Base-by-base conservation (phyloP, 2,888 invertebrate genomes). In the Mycalesis mineus region DNA sequence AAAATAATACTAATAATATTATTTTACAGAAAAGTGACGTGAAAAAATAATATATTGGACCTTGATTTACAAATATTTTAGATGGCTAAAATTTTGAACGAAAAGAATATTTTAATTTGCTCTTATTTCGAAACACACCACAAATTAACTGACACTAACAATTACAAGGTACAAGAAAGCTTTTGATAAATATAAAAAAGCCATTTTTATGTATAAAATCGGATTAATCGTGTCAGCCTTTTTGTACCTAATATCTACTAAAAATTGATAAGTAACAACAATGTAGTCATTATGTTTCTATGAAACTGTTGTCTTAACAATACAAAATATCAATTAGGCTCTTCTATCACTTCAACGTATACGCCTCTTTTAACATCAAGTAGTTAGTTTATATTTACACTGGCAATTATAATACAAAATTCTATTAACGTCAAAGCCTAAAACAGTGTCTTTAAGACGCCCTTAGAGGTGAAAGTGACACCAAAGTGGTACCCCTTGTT, bases 281-380 rank as follows among this genome's bases (percentile, higher is more conserved):
- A 81, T 72, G 72, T 78, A 76, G 73, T 79, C 73, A 76, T 80
- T 75, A 76, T 77, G 89, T 87, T 89, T 89, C 89, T 88, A 88
- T 88, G 89, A 89, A 89, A 88, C 88, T 81, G 74, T 74, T 66
- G 73, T 75, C 65, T 77, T 82, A 82, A 84, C 82, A 82, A 82
- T 85, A 81, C 77, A 81, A 82, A 82, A 80, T 80, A 80, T 78
- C 77, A 77, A 74, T 84, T 86, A 88, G 86, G 88, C 85, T 84
- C 78, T 79, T 80, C 83, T 88, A 87, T 88, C 88, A 87, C 86
- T 82, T 82, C 80, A 77, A 83, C 88, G 88, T 89, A 88, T 89
- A 89, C 89, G 78, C 80, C 78, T 80, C 82, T 75, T 61, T 73
- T 73, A 65, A 68, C 64, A 63, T 70, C 71, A 69, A 73, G 56